Base-by-base conservation (phyloP, 2,888 invertebrate genomes). In the Apodemia zela region DNA sequence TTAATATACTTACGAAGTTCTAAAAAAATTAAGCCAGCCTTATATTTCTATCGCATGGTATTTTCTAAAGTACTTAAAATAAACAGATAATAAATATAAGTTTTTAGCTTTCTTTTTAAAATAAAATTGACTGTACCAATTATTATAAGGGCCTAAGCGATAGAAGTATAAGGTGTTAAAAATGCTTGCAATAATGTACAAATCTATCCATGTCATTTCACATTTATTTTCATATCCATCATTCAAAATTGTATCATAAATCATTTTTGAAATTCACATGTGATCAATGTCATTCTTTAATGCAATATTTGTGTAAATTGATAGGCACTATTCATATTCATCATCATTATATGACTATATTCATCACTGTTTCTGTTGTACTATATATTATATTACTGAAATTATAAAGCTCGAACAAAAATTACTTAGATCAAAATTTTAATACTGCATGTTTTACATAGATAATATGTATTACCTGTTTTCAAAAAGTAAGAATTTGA, bases 181-280 rank as follows among this genome's bases (percentile, higher is more conserved):
- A 79, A 79, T 84, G 85, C 87, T 88, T 88, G 85, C 88, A 86
- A 80, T 77, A 73, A 77, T 82, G 82, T 85, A 84, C 84, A 84
- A 81, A 84, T 66, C 66, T 67, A 51, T 64, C 64, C 64, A 61
- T 38, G 51, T 54, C 54, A 29, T 62, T 18, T 47, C 18, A 15
- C 11, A 18, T 5, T 38, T 47, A 45, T 45, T 59, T 58, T 58
- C 58, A 33, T 21, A 15, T 5, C 42, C 25, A 29, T 45, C 17
- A 45, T 59, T 45, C 15, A 58, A 47, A 47, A 59, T 58, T 63
- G 59, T 63, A 59, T 33, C 33, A 33, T 15, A 59, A 59, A 59
- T 63, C 59, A 63, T 57, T 17, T 47, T 47, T n/a, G 45, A 17
- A 17, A 47, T 17, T 47, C 45, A 47, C 45, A 29, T 57, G 25